Base-by-base conservation (phyloP, 2,888 invertebrate species). In the Philopedon plagiatum region DNA sequence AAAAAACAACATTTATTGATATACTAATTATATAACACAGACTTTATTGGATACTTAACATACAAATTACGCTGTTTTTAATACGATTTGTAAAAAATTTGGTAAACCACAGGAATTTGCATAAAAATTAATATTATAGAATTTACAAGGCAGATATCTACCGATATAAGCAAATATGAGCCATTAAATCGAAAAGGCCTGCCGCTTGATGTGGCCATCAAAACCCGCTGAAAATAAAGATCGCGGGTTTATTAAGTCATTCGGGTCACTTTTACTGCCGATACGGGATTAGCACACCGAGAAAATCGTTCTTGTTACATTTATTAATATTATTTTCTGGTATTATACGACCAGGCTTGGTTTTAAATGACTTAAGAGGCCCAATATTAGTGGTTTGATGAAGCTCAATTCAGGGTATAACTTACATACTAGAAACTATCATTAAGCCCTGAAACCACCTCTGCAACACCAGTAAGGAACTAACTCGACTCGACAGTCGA, bases 271-370 rank as follows among this genome's bases (percentile, higher is more conserved):
- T 74, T 74, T 71, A 74, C 74, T 74, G 70, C 74, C 74, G 70
- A 74, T 74, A 70, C 67, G 32, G 74, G 74, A 74, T 74, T 74
- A 74, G 74, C 74, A 74, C 65, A 57, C 70, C 73, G 72, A 74
- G 68, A 73, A 69, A 69, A 69, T 72, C 69, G 69, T 69, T 75
- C 72, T 69, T 69, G 76, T 74, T 76, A 79, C 80, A 80, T 81
- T 81, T 81, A 81, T 80, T 80, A 80, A 79, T 80, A 81, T 80
- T 80, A 81, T 78, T 76, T 78, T 81, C 78, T 76, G 78, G 77
- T 77, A 79, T 81, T 81, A 80, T 81, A 80, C 71, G 76, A 77
- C 75, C 72, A 75, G 73, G 39, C 73, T 64, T 15, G 62, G 56
- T 65, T 60, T 57, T 15, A 39, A 51, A 44, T n/a, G 39, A 13